These are phyloP conservation scores for Octonoba sinensis DNA, from an alignment of 2,888 invertebrate genomes.

Conservation along the genomic window DNA sequence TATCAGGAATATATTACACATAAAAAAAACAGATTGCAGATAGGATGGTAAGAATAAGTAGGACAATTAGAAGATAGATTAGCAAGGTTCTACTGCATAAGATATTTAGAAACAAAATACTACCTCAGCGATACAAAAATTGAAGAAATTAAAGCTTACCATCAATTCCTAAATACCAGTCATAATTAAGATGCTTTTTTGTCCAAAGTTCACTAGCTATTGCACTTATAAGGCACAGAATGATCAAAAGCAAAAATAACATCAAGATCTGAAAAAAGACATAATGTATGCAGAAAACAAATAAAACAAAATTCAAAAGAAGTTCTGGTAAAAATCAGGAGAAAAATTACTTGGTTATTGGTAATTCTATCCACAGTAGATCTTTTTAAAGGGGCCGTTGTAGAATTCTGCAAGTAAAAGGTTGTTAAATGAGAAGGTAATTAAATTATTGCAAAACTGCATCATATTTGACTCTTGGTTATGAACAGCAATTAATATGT, in stretches of 20 bases:
- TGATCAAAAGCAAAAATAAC: constrained; percentile 91
- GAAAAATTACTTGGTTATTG: constrained; percentile 79
- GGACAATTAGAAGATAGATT: too few relatives aligned
- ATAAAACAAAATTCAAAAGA: not conserved
- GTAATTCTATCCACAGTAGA: constrained; percentile 94
- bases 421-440: constrained; percentile 14
- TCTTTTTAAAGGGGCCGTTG: constrained; percentile 86
- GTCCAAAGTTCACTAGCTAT: constrained; percentile 91
- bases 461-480: too few relatives aligned
- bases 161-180: constrained; percentile 89
- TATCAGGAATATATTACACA: too few relatives aligned
- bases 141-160: constrained; percentile 73
- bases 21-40: too few relatives aligned
- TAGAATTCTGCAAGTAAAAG: constrained; percentile 84
- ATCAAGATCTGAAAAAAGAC: constrained; percentile 80
- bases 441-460: too few relatives aligned
- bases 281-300: not conserved
- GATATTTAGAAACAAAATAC: too few relatives aligned
- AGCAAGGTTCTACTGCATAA: too few relatives aligned
- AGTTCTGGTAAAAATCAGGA: not conserved
- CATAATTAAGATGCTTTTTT: constrained; percentile 74
- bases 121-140: too few relatives aligned
- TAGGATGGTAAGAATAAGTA: too few relatives aligned
- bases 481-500: too few relatives aligned
- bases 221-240: constrained; percentile 90